phyloP scores from a whole-genome alignment of 2,797 vertebrate genomes.

The Meda fulgida region DNA sequence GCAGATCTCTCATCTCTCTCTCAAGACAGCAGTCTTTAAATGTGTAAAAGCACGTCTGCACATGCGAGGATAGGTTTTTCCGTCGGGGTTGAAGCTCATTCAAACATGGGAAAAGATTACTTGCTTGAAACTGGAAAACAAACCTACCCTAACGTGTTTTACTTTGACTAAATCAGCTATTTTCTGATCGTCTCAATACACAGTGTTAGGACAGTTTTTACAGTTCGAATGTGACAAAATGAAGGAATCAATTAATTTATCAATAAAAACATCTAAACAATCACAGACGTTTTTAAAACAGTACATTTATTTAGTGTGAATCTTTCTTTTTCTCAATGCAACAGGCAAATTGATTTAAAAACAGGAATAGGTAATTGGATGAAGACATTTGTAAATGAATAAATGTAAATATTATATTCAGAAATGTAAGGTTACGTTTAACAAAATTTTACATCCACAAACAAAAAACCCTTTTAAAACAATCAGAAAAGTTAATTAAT shows the following conservation, averaged over 20 bases:
- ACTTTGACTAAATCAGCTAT: slow-evolving; percentile 20
- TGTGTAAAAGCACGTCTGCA: not conserved
- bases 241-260: not conserved
- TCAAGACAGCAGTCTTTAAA: slow-evolving; percentile 26
- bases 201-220: too few relatives aligned
- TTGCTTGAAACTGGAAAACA: not conserved
- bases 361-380: too few relatives aligned
- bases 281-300: not conserved
- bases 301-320: not conserved
- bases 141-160: not conserved
- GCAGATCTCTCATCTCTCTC: slow-evolving; percentile 14
- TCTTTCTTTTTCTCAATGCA: not conserved
- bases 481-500: not conserved
- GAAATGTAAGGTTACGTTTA: not conserved
- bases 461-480: too few relatives aligned
- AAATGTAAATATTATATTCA: not conserved
- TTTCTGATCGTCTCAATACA: not conserved
- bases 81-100: not conserved
- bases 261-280: not conserved
- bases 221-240: not conserved
- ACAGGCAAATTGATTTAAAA: not conserved
- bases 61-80: not conserved
- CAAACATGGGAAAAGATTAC: slow-evolving; percentile 3
- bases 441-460: not conserved
- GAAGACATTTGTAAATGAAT: not conserved